These are phyloP conservation scores for Cyprinodon brontotheroides DNA, from an alignment of 2,113 vertebrate genomes.

Conservation along the genomic window DNA sequence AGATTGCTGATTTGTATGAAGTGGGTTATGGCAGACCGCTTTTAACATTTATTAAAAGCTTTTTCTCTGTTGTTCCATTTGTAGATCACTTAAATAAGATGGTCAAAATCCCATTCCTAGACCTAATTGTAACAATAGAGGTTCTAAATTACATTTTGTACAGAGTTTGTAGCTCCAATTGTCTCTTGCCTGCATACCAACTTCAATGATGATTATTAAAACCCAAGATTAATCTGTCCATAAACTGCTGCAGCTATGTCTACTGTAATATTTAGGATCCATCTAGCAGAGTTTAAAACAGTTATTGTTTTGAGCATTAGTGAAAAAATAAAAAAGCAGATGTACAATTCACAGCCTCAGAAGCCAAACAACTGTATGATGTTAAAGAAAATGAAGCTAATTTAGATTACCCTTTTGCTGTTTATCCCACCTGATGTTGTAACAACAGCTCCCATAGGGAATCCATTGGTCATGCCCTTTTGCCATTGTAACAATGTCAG, in stretches of 20 bases:
- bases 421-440: constrained; percentile 86
- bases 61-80: too few relatives aligned
- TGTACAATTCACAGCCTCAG: background rate
- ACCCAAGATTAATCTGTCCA: background rate
- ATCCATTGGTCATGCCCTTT: constrained; percentile 99
- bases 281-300: background rate
- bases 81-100: too few relatives aligned
- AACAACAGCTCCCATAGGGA: constrained; percentile 93
- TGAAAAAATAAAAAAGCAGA: background rate
- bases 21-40: too few relatives aligned
- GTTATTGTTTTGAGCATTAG: background rate
- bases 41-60: too few relatives aligned
- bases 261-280: background rate
- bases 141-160: background rate
- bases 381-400: background rate
- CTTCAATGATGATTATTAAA: background rate
- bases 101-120: too few relatives aligned
- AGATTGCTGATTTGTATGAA: too few relatives aligned
- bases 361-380: background rate
- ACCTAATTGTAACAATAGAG: too few relatives aligned
- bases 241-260: background rate
- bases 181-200: background rate
- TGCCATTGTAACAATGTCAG: constrained; percentile 94
- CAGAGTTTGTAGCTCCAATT: background rate
- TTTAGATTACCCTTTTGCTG: background rate